These are phyloP conservation scores for Rhagonycha fulva DNA, from an alignment of 2,888 invertebrate genomes.

Conservation along the genomic window DNA sequence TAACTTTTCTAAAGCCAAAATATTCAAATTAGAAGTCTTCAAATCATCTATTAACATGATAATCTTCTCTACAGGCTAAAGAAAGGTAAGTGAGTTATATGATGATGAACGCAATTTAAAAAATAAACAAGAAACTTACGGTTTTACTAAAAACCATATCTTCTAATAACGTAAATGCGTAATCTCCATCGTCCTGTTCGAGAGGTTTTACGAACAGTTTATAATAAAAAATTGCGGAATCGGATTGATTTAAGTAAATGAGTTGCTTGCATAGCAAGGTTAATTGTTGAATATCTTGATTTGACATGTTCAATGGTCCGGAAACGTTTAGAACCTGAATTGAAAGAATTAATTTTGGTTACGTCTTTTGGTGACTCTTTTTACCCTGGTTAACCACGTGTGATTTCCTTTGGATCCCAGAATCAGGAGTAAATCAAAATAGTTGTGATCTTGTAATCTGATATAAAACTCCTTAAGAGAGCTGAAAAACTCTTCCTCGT, in stretches of 20 bases:
- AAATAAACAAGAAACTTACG: conserved; percentile 44
- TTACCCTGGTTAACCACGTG: conserved; percentile 32
- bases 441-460: conserved; percentile 42
- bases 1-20: conserved; percentile 50
- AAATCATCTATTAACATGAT: conserved; percentile 55
- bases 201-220: conserved; percentile 45
- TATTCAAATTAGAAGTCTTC: conserved; percentile 57
- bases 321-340: conserved; percentile 29
- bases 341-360: not conserved
- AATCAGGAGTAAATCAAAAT: conserved; percentile 56
- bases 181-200: conserved; percentile 55
- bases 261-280: conserved; percentile 57
- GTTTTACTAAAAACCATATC: conserved; percentile 61
- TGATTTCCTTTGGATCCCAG: conserved; percentile 39
- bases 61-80: conserved; percentile 55
- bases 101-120: not conserved
- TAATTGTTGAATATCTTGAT: conserved; percentile 21
- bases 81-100: conserved; percentile 14
- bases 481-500: conserved; percentile 47
- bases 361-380: not conserved
- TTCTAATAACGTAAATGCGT: conserved; percentile 60
- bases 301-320: conserved; percentile 23
- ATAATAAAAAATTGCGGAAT: conserved; percentile 58
- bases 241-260: conserved; percentile 56
- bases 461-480: conserved; percentile 45